Evolutionary conservation across 2,797 vertebrate genomes (phyloP).

Genomic region (Urophycis tenuis): DNA sequence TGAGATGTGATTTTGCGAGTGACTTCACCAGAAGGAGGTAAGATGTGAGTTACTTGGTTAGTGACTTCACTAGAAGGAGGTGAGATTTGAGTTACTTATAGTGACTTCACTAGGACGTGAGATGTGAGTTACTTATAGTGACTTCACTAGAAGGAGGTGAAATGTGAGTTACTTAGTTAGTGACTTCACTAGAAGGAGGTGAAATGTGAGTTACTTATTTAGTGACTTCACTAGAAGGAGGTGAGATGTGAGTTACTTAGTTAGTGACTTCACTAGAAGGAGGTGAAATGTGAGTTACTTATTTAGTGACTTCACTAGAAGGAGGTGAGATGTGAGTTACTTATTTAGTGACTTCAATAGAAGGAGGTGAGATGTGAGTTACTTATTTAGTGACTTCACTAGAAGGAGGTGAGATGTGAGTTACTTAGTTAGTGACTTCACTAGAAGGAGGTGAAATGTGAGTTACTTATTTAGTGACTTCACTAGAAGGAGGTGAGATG

Average conservation of each 20-base stretch:
- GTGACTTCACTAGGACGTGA: not conserved
- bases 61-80: not conserved
- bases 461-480: not conserved
- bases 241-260: not conserved
- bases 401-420: not conserved
- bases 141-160: not conserved
- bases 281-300: not conserved
- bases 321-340: not conserved
- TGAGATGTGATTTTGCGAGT: constrained; percentile 60
- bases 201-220: not conserved
- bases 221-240: not conserved
- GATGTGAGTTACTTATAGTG: not conserved
- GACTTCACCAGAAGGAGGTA: too few relatives aligned
- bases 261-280: not conserved
- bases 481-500: not conserved
- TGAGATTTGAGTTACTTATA: not conserved
- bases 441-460: not conserved
- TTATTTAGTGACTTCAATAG: not conserved
- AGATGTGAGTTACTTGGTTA: not conserved
- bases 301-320: not conserved
- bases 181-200: too few relatives aligned
- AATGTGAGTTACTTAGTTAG: not conserved
- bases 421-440: not conserved
- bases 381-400: not conserved
- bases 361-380: constrained; percentile 78